These are phyloP conservation scores for Kryptolebias ocellatus DNA, from an alignment of 2,797 vertebrate species.

Conservation along the genomic window DNA sequence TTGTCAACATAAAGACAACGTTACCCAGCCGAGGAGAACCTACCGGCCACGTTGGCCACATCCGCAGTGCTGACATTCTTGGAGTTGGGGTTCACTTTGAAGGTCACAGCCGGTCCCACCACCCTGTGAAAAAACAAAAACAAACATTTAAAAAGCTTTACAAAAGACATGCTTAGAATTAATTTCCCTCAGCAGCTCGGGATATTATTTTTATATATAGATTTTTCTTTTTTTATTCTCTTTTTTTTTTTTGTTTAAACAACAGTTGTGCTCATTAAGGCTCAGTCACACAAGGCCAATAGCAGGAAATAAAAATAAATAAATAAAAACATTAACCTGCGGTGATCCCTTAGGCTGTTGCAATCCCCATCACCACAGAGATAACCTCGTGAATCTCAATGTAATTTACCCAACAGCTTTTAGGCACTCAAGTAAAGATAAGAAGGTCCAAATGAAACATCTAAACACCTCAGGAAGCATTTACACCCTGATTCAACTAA, in stretches of 20 bases:
- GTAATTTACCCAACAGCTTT: conserved; percentile 48
- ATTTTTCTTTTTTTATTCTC: no score
- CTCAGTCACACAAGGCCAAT: conserved; percentile 33
- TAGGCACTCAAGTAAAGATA: conserved; percentile 39
- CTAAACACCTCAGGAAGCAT: conserved; percentile 16
- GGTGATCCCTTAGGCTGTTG: conserved; percentile 53
- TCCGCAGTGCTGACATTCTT: conserved; percentile 88
- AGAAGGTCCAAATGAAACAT: conserved; percentile 8
- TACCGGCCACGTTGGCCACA: conserved; percentile 88
- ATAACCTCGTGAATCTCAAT: conserved; percentile 71
- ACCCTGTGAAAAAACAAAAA: conserved; percentile 83
- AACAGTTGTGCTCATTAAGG: conserved; percentile 52
- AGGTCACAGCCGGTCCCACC: conserved; percentile 92
- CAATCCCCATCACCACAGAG: conserved; percentile 48
- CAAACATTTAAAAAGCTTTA: conserved; percentile 36
- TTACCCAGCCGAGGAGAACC: conserved; percentile 44
- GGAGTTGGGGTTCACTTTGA: conserved; percentile 85
- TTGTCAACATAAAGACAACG: conserved; percentile 38
- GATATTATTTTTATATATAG: no score
- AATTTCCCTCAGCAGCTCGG: conserved; percentile 12
- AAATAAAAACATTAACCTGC: conserved; percentile 43
- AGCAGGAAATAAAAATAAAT: not conserved
- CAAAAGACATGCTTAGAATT: conserved; percentile 33
- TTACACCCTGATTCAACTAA: conserved; percentile 45
- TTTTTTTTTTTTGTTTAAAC: conserved; percentile 34